These are phyloP conservation scores for Chelonoidis abingdonii DNA, from an alignment of 2,113 vertebrate genomes.

Conservation along the genomic window DNA sequence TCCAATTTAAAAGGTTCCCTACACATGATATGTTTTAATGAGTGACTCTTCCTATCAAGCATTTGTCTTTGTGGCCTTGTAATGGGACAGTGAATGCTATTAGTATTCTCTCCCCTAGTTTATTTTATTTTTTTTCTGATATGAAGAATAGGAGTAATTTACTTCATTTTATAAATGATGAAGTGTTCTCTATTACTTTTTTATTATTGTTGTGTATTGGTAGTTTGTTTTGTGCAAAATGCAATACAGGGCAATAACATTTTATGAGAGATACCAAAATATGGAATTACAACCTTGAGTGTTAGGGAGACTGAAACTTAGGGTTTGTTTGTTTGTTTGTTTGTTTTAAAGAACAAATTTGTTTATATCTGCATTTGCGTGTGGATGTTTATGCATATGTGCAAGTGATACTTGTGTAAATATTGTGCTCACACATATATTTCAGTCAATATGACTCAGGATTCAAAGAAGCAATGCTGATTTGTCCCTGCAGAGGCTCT, in stretches of 20 bases:
- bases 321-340: background rate
- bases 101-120: background rate
- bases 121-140: background rate
- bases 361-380: rapidly evolving
- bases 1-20: background rate
- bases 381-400: rapidly evolving
- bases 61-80: background rate
- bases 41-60: background rate
- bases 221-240: background rate
- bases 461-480: rapidly evolving
- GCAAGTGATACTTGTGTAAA: rapidly evolving
- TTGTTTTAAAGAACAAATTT: rapidly evolving
- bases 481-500: rapidly evolving
- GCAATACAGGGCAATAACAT: background rate
- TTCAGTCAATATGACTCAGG: rapidly evolving
- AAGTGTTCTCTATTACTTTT: slow-evolving; percentile 1
- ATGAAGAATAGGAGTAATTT: slow-evolving; percentile 26
- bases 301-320: rapidly evolving
- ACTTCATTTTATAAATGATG: slow-evolving; percentile 15
- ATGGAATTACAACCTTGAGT: background rate
- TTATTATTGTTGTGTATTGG: slow-evolving; percentile 12
- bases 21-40: background rate
- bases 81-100: slow-evolving; percentile 5
- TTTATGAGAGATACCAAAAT: background rate
- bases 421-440: rapidly evolving